Evolutionary conservation across 2,113 vertebrate species (phyloP), one percentile per base, ranked within the genome.

Genomic region (Xerus inauris): DNA sequence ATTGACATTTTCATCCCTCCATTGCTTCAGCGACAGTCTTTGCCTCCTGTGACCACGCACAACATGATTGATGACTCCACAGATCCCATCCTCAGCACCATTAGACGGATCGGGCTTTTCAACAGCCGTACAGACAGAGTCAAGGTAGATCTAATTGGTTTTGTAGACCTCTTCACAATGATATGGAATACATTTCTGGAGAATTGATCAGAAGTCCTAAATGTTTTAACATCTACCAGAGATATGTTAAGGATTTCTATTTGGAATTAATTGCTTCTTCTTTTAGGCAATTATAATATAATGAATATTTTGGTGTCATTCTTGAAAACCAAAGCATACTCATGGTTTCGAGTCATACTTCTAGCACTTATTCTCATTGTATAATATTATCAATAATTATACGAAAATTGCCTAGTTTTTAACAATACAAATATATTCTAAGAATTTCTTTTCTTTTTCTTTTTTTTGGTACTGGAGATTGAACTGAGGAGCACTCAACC

Each of bases 11-110:
- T 3, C 79, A 95, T 94, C 94, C 40, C 47, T 87, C 38, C 80
- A 0, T 69, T 24, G 4, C 79, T 69, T 20, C 87, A 99, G 99
- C 98, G 99, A 98, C 99, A 99, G 87, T 98, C 98, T 72, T 98
- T 99, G 87, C 99, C 99, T n/a, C 99, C 99, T 13, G 99, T 99
- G 96, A 99, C 99, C 75, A 99, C 99, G 10, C 99, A 99, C 98
- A 99, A 99, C 98, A 99, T 99, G 99, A 98, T 99, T 13, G 99
- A 99, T 0, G 99, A 99, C 94, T 92, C 98, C 69, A 98, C 98
- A 0, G 99, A 99, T 91, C 99, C 99, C 4, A 99, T 99, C 95
- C 99, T 99, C 94, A 99, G 97, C 94, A 99, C 99, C 91, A 98
- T 99, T 72, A 97, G 99, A n/a, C 99, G 99, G 35, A 99, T 99